A percentile compares a stretch with the other conserved stretches of the same genome.
These are phyloP conservation scores for Beaufortia kweichowensis DNA, from an alignment of 2,113 vertebrate species.

Conservation along the genomic window DNA sequence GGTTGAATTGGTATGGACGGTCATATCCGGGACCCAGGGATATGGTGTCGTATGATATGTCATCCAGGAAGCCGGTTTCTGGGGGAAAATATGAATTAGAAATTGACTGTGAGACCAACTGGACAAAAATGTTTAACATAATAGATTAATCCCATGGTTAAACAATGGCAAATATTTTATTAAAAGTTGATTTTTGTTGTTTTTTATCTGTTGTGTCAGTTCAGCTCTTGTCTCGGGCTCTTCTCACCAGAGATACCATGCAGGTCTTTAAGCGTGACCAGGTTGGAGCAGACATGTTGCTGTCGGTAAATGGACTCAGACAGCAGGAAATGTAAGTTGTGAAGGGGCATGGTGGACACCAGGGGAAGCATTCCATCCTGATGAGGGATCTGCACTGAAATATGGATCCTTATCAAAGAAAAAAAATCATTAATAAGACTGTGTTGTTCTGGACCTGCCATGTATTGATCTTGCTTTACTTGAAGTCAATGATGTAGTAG, in stretches of 20 bases:
- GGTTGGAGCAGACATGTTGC: conserved; percentile 95
- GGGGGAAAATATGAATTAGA: conserved; percentile 25
- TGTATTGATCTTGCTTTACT: not conserved
- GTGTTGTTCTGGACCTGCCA: not conserved
- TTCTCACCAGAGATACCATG: conserved; percentile 84
- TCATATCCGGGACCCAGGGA: conserved; percentile 88
- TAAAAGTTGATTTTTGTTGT: not conserved
- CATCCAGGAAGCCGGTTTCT: conserved; percentile 92
- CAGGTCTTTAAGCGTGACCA: conserved; percentile 84
- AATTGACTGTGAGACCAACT: not conserved
- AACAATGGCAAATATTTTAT: not conserved
- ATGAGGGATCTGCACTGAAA: conserved; percentile 97
- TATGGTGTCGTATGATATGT: conserved; percentile 79
- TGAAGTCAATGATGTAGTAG: not conserved
- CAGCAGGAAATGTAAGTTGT: conserved; percentile 95
- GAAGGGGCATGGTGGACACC: conserved; percentile 92
- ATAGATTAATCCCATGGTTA: not conserved
- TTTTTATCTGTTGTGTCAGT: not conserved
- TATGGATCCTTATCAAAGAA: conserved; percentile 86
- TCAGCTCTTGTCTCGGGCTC: not conserved
- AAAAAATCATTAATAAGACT: not conserved
- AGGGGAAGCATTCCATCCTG: conserved; percentile 98
- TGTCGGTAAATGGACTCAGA: conserved; percentile 97
- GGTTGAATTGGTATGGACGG: conserved; percentile 92
- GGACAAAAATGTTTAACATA: too few species aligned